phyloP scores from a whole-genome alignment of 1,140 invertebrate species.

The Drosophila lini region DNA sequence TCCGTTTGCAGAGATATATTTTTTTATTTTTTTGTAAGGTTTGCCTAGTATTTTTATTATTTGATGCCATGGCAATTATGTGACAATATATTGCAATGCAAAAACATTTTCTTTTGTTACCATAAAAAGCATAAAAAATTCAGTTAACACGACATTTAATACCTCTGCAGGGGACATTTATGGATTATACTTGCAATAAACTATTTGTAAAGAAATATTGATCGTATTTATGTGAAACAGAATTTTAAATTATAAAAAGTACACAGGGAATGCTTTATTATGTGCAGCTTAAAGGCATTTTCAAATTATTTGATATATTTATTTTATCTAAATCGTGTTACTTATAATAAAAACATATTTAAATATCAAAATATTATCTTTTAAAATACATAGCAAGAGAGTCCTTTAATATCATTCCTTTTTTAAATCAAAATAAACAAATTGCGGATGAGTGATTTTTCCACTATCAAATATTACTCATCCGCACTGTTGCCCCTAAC shows the following conservation, averaged over 20 bases:
- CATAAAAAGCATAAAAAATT: background rate
- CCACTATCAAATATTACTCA: conserved; percentile 13
- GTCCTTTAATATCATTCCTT: too few relatives aligned
- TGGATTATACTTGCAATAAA: background rate
- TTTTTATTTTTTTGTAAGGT: background rate
- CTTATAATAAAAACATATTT: too few relatives aligned
- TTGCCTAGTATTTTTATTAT: background rate
- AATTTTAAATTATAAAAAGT: background rate
- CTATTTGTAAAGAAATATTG: background rate
- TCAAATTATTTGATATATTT: too few relatives aligned
- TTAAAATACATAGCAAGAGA: background rate
- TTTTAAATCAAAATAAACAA: background rate
- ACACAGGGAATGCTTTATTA: background rate
- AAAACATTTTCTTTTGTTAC: conserved; percentile 2
- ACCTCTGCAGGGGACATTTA: background rate
- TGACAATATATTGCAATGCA: conserved; percentile 9
- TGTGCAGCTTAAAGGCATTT: background rate
- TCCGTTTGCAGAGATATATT: background rate
- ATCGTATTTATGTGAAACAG: background rate
- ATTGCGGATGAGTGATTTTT: conserved; percentile 28
- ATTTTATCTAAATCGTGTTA: too few relatives aligned
- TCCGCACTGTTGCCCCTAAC: conserved; percentile 8
- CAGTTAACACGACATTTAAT: conserved; percentile 11
- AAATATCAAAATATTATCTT: background rate
- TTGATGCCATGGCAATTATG: background rate